phyloP scores from a whole-genome alignment of 2,797 vertebrate genomes.

The Choloepus didactylus region DNA sequence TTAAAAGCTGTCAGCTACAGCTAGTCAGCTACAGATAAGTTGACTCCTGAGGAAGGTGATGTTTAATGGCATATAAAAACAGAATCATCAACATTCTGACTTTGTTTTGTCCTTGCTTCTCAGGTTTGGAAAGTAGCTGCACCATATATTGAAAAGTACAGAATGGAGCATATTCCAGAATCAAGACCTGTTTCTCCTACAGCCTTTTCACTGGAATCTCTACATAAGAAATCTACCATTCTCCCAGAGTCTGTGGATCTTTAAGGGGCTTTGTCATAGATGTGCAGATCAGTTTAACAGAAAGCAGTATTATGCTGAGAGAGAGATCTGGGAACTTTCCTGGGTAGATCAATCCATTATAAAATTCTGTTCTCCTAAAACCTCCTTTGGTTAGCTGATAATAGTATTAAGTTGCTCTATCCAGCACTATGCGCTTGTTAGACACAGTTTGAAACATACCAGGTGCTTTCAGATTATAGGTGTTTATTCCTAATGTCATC shows the following conservation, averaged over 20 bases:
- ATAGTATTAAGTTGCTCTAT: not conserved
- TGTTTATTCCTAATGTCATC: constrained; percentile 7
- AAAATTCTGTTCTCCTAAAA: not conserved
- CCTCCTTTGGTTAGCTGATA: not conserved
- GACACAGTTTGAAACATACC: not conserved
- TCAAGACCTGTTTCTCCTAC: constrained; percentile 95
- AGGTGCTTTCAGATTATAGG: not conserved
- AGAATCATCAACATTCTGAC: not conserved
- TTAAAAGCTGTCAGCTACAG: not conserved
- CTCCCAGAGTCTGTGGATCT: constrained; percentile 80
- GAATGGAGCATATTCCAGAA: constrained; percentile 95
- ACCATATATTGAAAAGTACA: constrained; percentile 98
- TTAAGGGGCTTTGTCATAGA: constrained; percentile 8
- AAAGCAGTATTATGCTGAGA: not conserved
- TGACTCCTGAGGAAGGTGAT: not conserved
- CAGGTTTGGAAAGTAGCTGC: constrained; percentile 96
- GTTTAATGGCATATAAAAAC: not conserved
- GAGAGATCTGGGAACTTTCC: not conserved
- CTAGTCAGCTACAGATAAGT: not conserved
- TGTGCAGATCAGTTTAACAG: not conserved
- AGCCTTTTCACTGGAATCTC: constrained; percentile 93
- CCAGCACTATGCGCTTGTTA: not conserved
- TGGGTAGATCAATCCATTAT: not conserved
- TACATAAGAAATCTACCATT: constrained; percentile 67
- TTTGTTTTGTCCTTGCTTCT: constrained; percentile 52